phyloP scores from a whole-genome alignment of 2,797 vertebrate genomes.

The Clamator glandarius region DNA sequence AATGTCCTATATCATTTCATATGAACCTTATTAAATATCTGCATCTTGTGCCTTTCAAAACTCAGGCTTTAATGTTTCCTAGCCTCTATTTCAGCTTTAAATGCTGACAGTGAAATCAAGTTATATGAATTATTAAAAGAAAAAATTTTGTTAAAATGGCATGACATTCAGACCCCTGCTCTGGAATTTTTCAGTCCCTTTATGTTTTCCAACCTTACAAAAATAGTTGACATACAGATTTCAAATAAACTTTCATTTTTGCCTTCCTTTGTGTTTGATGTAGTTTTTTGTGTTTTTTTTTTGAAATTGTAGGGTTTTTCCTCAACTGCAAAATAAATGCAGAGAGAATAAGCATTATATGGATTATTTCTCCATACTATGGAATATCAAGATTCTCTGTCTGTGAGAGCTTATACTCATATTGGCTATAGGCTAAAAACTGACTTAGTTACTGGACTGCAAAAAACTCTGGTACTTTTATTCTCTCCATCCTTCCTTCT shows the following conservation, averaged over 20 bases:
- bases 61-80: background rate
- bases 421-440: background rate
- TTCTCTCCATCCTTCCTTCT: background rate
- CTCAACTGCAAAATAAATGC: background rate
- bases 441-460: background rate
- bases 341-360: background rate
- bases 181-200: background rate
- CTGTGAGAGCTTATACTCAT: background rate
- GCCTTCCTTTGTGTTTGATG: background rate
- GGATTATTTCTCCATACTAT: background rate
- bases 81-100: background rate
- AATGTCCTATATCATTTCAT: background rate
- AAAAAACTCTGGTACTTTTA: background rate
- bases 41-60: background rate
- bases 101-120: background rate
- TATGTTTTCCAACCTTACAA: background rate
- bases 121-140: conserved; percentile 4
- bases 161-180: background rate
- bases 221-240: background rate
- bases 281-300: background rate
- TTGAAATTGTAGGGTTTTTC: background rate
- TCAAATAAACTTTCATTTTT: background rate
- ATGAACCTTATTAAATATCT: background rate
- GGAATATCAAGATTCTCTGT: background rate
- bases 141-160: conserved; percentile 7